These are phyloP conservation scores for Benthosema pterotum DNA, from an alignment of 2,797 vertebrate species.

Conservation along the genomic window DNA sequence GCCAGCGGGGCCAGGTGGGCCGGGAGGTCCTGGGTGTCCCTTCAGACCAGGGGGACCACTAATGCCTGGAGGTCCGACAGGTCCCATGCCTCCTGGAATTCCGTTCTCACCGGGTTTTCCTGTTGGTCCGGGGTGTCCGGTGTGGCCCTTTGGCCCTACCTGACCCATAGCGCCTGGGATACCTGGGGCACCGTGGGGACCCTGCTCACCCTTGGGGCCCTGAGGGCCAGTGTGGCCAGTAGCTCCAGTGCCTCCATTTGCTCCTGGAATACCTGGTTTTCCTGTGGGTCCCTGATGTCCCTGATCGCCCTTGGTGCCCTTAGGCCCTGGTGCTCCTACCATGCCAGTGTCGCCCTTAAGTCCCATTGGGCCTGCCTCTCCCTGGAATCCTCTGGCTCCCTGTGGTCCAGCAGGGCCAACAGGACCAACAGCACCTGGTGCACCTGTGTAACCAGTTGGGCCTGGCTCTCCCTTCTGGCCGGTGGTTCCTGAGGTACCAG, in stretches of 20 bases:
- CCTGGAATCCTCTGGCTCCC: slow-evolving; percentile 88
- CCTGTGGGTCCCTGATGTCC: slow-evolving; percentile 88
- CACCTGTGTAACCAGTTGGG: slow-evolving; percentile 85
- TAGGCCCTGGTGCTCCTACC: slow-evolving; percentile 82
- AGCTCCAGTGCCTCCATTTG: slow-evolving; percentile 83
- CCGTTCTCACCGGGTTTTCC: slow-evolving; percentile 88
- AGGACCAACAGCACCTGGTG: slow-evolving; percentile 81
- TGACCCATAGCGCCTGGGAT: slow-evolving; percentile 82
- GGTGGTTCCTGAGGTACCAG: slow-evolving; percentile 86
- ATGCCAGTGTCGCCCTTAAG: slow-evolving; percentile 88
- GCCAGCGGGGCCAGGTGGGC: slow-evolving; percentile 88
- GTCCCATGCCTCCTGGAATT: slow-evolving; percentile 86
- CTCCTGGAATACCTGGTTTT: slow-evolving; percentile 88
- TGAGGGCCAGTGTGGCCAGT: slow-evolving; percentile 85
- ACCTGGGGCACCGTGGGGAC: slow-evolving; percentile 83
- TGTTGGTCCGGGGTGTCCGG: slow-evolving; percentile 81
- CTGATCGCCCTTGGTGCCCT: slow-evolving; percentile 88
- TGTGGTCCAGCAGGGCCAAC: slow-evolving; percentile 86
- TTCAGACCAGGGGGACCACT: slow-evolving; percentile 84
- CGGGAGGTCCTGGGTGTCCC: slow-evolving; percentile 88
- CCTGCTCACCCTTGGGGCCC: slow-evolving; percentile 87
- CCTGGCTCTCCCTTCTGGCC: slow-evolving; percentile 94
- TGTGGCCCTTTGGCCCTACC: slow-evolving; percentile 85
- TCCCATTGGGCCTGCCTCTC: slow-evolving; percentile 84
- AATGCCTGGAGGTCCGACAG: slow-evolving; percentile 81